Percentiles rank a stretch among this genome's conserved stretches.
Conservation (phyloP, 2,888 invertebrate genomes). For the Diabrotica balteata region DNA sequence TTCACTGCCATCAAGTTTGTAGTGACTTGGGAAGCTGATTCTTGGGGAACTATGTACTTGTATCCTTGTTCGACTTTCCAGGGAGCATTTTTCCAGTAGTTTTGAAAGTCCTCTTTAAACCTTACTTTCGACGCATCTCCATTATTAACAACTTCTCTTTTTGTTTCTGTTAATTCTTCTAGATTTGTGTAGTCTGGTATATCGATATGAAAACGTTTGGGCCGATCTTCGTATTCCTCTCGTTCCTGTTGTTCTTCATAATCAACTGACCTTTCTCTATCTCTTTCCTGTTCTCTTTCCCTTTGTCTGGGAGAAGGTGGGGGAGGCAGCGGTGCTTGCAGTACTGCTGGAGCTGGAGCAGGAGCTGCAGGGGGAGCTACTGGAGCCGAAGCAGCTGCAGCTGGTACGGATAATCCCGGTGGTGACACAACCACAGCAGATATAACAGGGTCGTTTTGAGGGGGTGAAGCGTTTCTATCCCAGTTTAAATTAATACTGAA, state of each 20-base stretch:
- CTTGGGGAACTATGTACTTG: constrained; percentile 47
- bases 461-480: constrained; percentile 51
- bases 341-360: constrained; percentile 34
- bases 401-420: constrained; percentile 31
- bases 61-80: constrained; percentile 48
- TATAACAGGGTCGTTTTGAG: constrained; percentile 36
- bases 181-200: constrained; percentile 46
- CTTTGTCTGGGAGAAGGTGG: constrained; percentile 23
- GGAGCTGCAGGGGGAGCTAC: constrained; percentile 32
- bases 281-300: constrained; percentile 7
- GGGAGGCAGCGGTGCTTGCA: constrained; percentile 31
- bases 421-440: constrained; percentile 35
- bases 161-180: constrained; percentile 37
- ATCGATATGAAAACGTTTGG: constrained; percentile 43
- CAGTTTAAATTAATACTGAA: constrained; percentile 58
- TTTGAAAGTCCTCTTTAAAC: constrained; percentile 45
- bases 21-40: neutral
- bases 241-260: constrained; percentile 37
- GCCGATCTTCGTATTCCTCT: constrained; percentile 35
- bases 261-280: constrained; percentile 26
- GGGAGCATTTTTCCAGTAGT: constrained; percentile 46
- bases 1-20: constrained; percentile 18
- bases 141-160: constrained; percentile 34
- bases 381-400: constrained; percentile 32
- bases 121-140: constrained; percentile 37